phyloP scores from a whole-genome alignment of 2,113 vertebrate genomes.

The Halichoeres trimaculatus region DNA sequence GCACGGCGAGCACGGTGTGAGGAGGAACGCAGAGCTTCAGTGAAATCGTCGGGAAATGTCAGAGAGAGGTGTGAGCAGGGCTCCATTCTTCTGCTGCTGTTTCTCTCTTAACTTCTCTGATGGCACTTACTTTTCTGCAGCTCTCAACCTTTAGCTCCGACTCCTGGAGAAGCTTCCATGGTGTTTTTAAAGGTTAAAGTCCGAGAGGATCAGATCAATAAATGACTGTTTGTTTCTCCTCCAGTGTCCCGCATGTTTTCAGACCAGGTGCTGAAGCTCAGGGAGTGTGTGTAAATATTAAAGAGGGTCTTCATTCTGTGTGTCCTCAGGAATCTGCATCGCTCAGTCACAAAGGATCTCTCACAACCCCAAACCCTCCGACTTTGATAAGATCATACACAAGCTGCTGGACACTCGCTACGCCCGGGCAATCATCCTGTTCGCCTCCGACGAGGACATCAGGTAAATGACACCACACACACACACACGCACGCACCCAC shows the following conservation, averaged over 20 bases:
- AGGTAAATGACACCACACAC: slow-evolving; percentile 78
- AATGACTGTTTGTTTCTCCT: not conserved
- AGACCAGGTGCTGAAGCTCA: not conserved
- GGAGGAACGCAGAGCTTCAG: not conserved
- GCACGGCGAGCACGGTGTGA: not conserved
- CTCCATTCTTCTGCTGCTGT: not conserved
- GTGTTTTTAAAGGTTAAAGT: not conserved
- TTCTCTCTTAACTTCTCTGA: not conserved
- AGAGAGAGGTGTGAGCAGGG: not conserved
- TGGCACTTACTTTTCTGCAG: not conserved
- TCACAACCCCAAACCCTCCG: slow-evolving; percentile 87
- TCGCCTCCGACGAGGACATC: slow-evolving; percentile 95
- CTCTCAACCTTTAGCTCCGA: not conserved
- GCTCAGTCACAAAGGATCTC: slow-evolving; percentile 97
- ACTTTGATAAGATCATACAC: slow-evolving; percentile 93
- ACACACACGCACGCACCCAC: too few relatives aligned
- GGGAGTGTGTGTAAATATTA: too few relatives aligned
- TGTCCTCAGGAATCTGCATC: slow-evolving; percentile 91
- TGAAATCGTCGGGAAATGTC: slow-evolving; percentile 10
- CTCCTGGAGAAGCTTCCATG: too few relatives aligned
- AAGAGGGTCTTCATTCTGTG: not conserved
- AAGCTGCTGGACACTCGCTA: slow-evolving; percentile 91
- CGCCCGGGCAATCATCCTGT: slow-evolving; percentile 91
- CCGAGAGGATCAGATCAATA: not conserved
- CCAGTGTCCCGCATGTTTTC: not conserved